phyloP scores from a whole-genome alignment of 2,113 vertebrate species.

The Steatornis caripensis region DNA sequence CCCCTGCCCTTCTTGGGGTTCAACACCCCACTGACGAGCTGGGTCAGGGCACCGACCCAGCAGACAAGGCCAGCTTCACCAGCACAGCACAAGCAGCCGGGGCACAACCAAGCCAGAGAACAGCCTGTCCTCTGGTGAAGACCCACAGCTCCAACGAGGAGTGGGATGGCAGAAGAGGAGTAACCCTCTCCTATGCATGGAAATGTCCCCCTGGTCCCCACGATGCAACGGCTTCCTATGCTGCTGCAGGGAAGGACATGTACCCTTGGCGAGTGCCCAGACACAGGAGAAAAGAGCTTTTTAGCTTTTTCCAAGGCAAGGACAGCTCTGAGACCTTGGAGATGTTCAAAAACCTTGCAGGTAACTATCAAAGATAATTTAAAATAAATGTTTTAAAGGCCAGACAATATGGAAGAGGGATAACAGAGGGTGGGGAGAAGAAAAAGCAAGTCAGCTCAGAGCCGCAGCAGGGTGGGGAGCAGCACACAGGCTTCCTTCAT shows the following conservation, averaged over 20 bases:
- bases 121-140: background rate
- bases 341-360: background rate
- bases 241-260: background rate
- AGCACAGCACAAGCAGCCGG: background rate
- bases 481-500: background rate
- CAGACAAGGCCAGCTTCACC: background rate
- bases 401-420: background rate
- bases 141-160: background rate
- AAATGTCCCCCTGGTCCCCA: background rate
- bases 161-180: background rate
- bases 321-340: background rate
- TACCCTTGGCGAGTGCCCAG: background rate
- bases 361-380: background rate
- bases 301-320: background rate
- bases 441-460: accelerated
- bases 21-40: accelerated
- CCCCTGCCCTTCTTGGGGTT: background rate
- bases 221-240: accelerated
- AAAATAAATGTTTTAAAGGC: background rate
- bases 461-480: background rate
- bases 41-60: too few relatives aligned
- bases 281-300: background rate
- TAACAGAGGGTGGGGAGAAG: background rate
- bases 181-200: background rate
- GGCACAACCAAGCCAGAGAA: background rate